phyloP scores from a whole-genome alignment of 1,140 invertebrate genomes.

The Zaprionus ghesquierei region DNA sequence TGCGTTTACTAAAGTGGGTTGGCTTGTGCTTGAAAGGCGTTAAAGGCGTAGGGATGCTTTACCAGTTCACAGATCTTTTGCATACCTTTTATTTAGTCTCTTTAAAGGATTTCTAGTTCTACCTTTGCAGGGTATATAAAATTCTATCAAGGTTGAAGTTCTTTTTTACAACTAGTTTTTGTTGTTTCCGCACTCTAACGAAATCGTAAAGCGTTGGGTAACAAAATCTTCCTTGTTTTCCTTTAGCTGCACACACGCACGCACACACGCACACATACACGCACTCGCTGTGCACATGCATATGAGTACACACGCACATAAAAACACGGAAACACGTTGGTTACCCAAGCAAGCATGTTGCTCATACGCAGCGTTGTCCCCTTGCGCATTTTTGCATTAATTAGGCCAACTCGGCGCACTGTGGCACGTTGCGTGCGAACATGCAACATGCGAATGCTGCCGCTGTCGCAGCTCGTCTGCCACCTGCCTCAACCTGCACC shows the following conservation, averaged over 20 bases:
- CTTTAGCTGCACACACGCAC: conserved; percentile 19
- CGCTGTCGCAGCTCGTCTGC: conserved; percentile 11
- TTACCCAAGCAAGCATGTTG: conserved; percentile 47
- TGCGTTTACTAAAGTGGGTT: neutral
- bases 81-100: too few species aligned
- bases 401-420: conserved; percentile 46
- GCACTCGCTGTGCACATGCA: conserved; percentile 1
- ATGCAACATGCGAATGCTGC: conserved; percentile 46
- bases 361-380: conserved; percentile 71
- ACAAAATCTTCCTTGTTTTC: conserved; percentile 49
- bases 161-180: conserved; percentile 17
- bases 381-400: conserved; percentile 63
- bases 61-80: too few species aligned
- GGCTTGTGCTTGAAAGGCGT: too few species aligned
- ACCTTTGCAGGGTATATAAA: neutral
- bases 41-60: too few species aligned
- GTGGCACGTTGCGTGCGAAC: conserved; percentile 53
- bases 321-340: conserved; percentile 25
- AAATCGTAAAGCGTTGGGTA: conserved; percentile 64
- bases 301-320: neutral
- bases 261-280: conserved; percentile 6
- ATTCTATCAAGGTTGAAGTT: neutral
- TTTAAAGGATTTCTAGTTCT: too few species aligned
- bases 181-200: conserved; percentile 37
- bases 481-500: conserved; percentile 1